Percentiles rank a stretch among this genome's conserved stretches.
These are phyloP conservation scores for Epinephelus malabaricus DNA, from an alignment of 2,797 vertebrate genomes.

Conservation along the genomic window DNA sequence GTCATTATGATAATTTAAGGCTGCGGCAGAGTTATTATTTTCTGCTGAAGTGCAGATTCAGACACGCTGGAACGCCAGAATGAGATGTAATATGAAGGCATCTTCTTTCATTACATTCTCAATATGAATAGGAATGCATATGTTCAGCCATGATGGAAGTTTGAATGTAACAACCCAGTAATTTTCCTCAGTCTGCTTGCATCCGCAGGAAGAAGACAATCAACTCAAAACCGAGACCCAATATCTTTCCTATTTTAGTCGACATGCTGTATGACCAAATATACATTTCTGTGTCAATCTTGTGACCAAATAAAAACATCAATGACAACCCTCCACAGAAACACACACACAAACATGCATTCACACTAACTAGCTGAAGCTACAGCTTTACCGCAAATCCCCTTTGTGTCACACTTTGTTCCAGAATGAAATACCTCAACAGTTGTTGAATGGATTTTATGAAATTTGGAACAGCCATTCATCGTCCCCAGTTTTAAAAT, in stretches of 20 bases:
- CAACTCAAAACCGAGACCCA: constrained; percentile 39
- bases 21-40: constrained; percentile 73
- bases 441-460: neutral
- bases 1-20: constrained; percentile 73
- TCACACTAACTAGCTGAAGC: neutral
- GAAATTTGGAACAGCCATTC: neutral
- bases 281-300: constrained; percentile 26
- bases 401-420: neutral
- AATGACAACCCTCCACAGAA: constrained; percentile 14
- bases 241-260: constrained; percentile 36
- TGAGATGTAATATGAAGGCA: constrained; percentile 55
- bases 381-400: neutral
- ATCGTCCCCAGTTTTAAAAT: neutral
- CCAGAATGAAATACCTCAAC: neutral
- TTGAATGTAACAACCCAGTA: constrained; percentile 54
- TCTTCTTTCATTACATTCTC: constrained; percentile 68
- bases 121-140: constrained; percentile 71
- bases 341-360: neutral
- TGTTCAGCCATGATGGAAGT: constrained; percentile 57
- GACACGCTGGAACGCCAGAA: constrained; percentile 52
- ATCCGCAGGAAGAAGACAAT: constrained; percentile 47
- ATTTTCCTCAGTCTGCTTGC: constrained; percentile 56
- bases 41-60: constrained; percentile 78
- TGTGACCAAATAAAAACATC: constrained; percentile 31
- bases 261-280: constrained; percentile 24